Base-by-base conservation (phyloP, 2,797 vertebrate genomes). In the Myotis planiceps region DNA sequence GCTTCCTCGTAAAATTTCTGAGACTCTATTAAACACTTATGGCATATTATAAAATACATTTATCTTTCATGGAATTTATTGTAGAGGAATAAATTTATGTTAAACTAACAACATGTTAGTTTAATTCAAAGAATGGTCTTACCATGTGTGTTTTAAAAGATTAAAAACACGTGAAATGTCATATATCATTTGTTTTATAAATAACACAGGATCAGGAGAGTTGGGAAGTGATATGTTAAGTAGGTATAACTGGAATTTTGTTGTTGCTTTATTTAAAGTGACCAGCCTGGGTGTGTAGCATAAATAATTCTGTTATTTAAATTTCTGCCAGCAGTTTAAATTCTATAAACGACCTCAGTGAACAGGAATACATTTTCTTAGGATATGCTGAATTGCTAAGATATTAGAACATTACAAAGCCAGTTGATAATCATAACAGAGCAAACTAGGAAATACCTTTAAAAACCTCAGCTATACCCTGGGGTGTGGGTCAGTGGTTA, bases 51-150 rank as follows among this genome's bases (percentile, higher is more conserved):
- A 88, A 81, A 49, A 55, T 29, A 55, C 4, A 4, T 34, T n/a
- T 8, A 39, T 66, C 29, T 90, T 65, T 65, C 29, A 79, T 0
- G 68, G 25, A 85, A 68, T 72, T 81, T 32, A 68, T 85, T 84
- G 25, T 19, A 53, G 42, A 65, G 23, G 83, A 29, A 37, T 42
- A 74, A 79, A 80, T 14, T 42, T 9, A 42, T 42, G 42, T 42
- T 42, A 42, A 42, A 42, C 42, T 42, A 71, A 18, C 55, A 69
- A 85, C 39, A 15, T 34, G 68, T n/a, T n/a, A 82, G 12, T 69
- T 90, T 80, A 76, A 84, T 39, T 89, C 78, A 90, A 95, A 81
- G 80, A 83, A 53, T 71, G 25, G 42, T 68, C 66, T 88, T 37
- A 92, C 8, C 58, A 81, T 34, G 4, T 93, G 23, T 86, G 16